Conservation (phyloP, 2,797 vertebrate genomes). For the Oreortyx pictus region DNA sequence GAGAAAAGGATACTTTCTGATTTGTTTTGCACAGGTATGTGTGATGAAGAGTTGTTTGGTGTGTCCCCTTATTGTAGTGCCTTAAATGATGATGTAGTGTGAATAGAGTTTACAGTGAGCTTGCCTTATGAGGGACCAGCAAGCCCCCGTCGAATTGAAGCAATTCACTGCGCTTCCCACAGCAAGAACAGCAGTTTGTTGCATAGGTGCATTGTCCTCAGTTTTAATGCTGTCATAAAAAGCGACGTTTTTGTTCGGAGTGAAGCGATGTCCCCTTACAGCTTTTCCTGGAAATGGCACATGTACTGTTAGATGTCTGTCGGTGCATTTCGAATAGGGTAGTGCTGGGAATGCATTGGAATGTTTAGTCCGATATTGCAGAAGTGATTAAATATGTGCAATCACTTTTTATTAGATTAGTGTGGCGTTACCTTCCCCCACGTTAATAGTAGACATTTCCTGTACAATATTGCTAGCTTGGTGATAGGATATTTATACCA, state of each 20-base stretch:
- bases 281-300: slow-evolving; percentile 67
- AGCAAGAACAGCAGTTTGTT: slow-evolving; percentile 73
- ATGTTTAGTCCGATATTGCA: slow-evolving; percentile 73
- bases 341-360: slow-evolving; percentile 76
- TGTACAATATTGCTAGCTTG: slow-evolving; percentile 80
- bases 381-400: slow-evolving; percentile 78
- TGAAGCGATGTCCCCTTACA: slow-evolving; percentile 63
- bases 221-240: slow-evolving; percentile 55
- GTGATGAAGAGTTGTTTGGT: slow-evolving; percentile 85
- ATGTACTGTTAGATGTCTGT: slow-evolving; percentile 75
- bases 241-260: slow-evolving; percentile 60
- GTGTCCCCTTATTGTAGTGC: slow-evolving; percentile 87
- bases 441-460: slow-evolving; percentile 77
- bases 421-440: slow-evolving; percentile 71
- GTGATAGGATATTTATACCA: slow-evolving; percentile 83
- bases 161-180: slow-evolving; percentile 77
- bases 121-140: slow-evolving; percentile 87
- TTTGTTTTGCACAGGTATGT: slow-evolving; percentile 90
- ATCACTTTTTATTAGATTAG: slow-evolving; percentile 75
- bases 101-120: slow-evolving; percentile 88
- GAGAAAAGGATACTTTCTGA: slow-evolving; percentile 81
- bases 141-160: slow-evolving; percentile 79
- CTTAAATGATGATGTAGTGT: slow-evolving; percentile 88
- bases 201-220: slow-evolving; percentile 74
- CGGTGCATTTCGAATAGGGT: slow-evolving; percentile 71